Evolutionary conservation across 2,888 invertebrate genomes (phyloP).

Genomic region (Cheilosia grossa): DNA sequence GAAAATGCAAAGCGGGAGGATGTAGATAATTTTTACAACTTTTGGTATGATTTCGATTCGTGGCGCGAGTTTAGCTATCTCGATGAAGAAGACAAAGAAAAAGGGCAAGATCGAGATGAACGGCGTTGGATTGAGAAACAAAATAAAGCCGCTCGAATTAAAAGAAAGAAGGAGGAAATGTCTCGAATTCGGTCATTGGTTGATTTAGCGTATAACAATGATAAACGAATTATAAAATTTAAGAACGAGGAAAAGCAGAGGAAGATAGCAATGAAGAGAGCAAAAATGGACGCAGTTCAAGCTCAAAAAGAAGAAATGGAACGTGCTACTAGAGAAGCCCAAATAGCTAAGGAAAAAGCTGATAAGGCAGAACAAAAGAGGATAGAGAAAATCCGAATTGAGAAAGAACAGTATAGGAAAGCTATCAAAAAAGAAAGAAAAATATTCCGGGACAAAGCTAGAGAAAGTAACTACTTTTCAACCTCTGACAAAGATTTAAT

Average conservation of each 20-base stretch:
- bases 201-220: constrained; percentile 96
- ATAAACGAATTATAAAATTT: constrained; percentile 96
- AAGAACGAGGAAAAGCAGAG: constrained; percentile 96
- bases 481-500: constrained; percentile 89
- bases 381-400: constrained; percentile 92
- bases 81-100: constrained; percentile 99
- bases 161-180: constrained; percentile 99
- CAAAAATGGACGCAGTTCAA: constrained; percentile 92
- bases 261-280: constrained; percentile 94
- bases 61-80: constrained; percentile 99
- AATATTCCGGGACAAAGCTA: constrained; percentile 90
- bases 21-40: constrained; percentile 97
- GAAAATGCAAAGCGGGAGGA: constrained; percentile 90
- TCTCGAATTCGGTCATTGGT: constrained; percentile 94
- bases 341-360: constrained; percentile 89
- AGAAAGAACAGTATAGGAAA: constrained; percentile 93
- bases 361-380: constrained; percentile 92
- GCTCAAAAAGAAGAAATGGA: constrained; percentile 94
- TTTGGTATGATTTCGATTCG: constrained; percentile 99
- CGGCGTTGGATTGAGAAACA: constrained; percentile 99
- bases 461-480: constrained; percentile 91
- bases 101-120: constrained; percentile 98
- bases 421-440: constrained; percentile 94
- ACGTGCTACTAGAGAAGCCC: constrained; percentile 88
- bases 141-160: constrained; percentile 95